Evolutionary conservation across 2,888 invertebrate species (phyloP).

Genomic region (Neria commutata): DNA sequence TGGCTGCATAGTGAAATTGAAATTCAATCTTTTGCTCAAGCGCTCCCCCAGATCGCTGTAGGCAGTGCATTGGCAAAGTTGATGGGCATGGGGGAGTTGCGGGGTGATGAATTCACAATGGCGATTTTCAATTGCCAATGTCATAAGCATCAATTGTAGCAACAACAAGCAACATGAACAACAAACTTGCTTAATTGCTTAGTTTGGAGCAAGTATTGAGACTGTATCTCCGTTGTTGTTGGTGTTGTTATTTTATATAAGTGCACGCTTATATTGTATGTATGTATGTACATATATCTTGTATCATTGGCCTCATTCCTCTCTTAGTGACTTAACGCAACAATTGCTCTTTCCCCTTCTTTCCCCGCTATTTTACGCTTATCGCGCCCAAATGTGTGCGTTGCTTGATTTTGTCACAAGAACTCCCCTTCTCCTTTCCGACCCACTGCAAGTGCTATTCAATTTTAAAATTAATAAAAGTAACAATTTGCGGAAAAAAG

Average conservation of each 20-base stretch:
- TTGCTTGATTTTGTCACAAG: too few species aligned
- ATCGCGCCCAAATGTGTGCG: too few species aligned
- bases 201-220: neutral
- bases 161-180: neutral
- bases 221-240: neutral
- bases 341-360: too few species aligned
- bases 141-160: neutral
- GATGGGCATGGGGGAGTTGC: neutral
- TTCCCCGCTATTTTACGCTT: too few species aligned
- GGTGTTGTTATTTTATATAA: neutral
- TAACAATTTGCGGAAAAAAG: too few species aligned
- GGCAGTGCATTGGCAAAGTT: neutral
- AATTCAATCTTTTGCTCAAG: slow-evolving; percentile 2
- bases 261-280: neutral
- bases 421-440: too few species aligned
- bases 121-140: slow-evolving; percentile 4
- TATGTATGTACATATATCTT: neutral
- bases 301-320: neutral
- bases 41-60: neutral
- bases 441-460: too few species aligned
- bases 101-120: neutral
- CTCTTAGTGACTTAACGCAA: neutral
- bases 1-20: neutral
- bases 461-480: too few species aligned
- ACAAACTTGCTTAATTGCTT: neutral